phyloP scores from a whole-genome alignment of 23 tunicate species.

The Styela plicata region DNA sequence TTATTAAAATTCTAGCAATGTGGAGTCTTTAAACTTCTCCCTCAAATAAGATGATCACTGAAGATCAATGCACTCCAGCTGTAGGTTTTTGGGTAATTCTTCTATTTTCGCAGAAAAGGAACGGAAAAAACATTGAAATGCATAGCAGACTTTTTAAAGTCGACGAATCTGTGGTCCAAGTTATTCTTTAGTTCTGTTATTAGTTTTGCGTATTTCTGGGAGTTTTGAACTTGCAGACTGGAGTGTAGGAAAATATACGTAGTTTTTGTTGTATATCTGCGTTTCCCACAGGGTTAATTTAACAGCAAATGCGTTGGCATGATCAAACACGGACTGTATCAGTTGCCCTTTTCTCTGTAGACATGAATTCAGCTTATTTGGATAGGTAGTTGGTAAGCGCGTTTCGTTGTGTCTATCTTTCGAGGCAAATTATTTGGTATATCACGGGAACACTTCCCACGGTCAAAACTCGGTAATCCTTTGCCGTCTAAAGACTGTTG shows the following conservation, averaged over 20 bases:
- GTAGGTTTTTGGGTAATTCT: conserved; percentile 48
- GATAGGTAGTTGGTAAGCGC: conserved; percentile 52
- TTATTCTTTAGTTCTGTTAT: conserved; percentile 41
- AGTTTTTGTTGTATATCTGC: conserved; percentile 63
- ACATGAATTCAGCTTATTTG: conserved; percentile 33
- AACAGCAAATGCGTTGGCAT: conserved; percentile 51
- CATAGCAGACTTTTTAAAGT: conserved; percentile 47
- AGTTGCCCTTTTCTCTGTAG: conserved; percentile 6
- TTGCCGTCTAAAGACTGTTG: no score
- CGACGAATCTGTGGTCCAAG: conserved; percentile 45
- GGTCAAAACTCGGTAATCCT: no score
- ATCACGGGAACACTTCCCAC: no score
- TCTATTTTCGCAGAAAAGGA: conserved; percentile 54
- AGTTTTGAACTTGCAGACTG: conserved; percentile 44
- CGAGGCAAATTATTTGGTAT: no score
- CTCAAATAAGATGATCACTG: conserved; percentile 36
- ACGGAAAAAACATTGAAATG: conserved; percentile 51
- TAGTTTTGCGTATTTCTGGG: conserved; percentile 44
- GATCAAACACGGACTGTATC: conserved; percentile 44
- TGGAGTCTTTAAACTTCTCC: conserved; percentile 33
- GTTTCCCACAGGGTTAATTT: conserved; percentile 53
- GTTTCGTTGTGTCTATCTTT: no score
- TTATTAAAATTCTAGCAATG: conserved; percentile 45
- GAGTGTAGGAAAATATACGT: conserved; percentile 54
- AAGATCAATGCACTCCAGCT: conserved; percentile 36